Percentiles rank a stretch among this genome's conserved stretches.
phyloP scores from a whole-genome alignment of 2,113 vertebrate species.

The Neodon shergylaensis region DNA sequence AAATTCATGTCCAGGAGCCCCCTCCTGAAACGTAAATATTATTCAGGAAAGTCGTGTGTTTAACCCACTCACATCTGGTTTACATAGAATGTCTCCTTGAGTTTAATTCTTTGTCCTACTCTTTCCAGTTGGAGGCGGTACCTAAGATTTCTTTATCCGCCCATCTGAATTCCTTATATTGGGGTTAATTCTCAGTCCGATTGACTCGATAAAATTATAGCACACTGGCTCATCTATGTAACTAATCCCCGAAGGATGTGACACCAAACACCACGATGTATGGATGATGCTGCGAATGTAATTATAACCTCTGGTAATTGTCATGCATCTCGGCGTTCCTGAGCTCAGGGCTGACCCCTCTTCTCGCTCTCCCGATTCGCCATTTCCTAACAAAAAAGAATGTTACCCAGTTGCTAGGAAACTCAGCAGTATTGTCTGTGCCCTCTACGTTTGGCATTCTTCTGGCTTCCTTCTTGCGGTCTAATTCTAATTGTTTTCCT shows the following conservation, averaged over 20 bases:
- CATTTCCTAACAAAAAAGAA: slow-evolving; percentile 65
- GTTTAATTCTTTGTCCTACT: slow-evolving; percentile 54
- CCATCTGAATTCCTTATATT: slow-evolving; percentile 45
- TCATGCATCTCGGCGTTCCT: background rate
- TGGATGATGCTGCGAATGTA: background rate
- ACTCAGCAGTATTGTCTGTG: slow-evolving; percentile 2
- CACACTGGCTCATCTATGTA: slow-evolving; percentile 28
- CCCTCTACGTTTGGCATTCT: slow-evolving; percentile 53
- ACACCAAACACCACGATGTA: background rate
- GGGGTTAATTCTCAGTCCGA: slow-evolving; percentile 17
- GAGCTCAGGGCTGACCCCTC: slow-evolving; percentile 30
- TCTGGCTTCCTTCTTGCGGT: slow-evolving; percentile 44
- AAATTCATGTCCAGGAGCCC: slow-evolving; percentile 44
- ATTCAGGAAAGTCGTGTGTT: slow-evolving; percentile 42
- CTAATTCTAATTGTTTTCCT: slow-evolving; percentile 76
- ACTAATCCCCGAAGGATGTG: background rate
- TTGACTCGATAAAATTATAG: slow-evolving; percentile 40
- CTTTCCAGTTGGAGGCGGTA: slow-evolving; percentile 23
- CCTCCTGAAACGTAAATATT: slow-evolving; percentile 63
- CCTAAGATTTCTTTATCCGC: slow-evolving; percentile 2
- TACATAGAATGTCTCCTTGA: slow-evolving; percentile 53
- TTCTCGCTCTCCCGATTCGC: slow-evolving; percentile 34
- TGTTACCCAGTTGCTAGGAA: slow-evolving; percentile 70
- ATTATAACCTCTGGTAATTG: slow-evolving; percentile 14
- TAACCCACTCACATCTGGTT: slow-evolving; percentile 64